Evolutionary conservation across 2,888 invertebrate species (phyloP).

Genomic region (Ariolimax columbianus): DNA sequence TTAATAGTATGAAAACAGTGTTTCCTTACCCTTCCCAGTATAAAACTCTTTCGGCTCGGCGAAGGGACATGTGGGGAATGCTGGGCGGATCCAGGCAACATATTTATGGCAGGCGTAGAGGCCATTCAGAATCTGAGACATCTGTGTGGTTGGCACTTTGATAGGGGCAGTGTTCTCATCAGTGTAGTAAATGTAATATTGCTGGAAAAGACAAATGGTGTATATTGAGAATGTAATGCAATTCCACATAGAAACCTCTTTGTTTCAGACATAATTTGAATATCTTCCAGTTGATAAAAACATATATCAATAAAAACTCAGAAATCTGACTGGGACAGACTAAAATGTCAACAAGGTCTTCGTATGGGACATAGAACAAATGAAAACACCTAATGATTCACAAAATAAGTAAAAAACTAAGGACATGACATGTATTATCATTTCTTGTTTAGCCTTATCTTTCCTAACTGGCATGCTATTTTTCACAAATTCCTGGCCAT

Average conservation of each 20-base stretch:
- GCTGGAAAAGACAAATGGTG: slow-evolving; percentile 16
- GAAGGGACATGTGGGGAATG: slow-evolving; percentile 16
- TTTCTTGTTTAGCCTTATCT: no score
- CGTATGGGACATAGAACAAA: no score
- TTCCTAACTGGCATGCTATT: no score
- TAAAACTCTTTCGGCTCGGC: slow-evolving; percentile 5
- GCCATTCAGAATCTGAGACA: slow-evolving; percentile 15
- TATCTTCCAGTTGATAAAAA: no score
- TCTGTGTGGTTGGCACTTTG: neutral
- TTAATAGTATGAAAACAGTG: no score
- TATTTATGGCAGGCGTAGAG: slow-evolving; percentile 44
- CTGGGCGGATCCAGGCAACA: slow-evolving; percentile 34
- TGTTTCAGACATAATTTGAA: neutral
- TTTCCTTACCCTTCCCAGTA: slow-evolving; percentile 29
- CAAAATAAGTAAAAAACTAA: no score
- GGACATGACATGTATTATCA: no score
- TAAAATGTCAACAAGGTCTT: no score
- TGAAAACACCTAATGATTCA: no score
- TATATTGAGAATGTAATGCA: neutral
- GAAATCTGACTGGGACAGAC: no score
- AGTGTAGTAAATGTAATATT: slow-evolving; percentile 43
- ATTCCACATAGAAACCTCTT: neutral
- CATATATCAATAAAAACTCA: no score
- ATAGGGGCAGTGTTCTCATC: neutral
- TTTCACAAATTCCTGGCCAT: no score